Evolutionary conservation across 2,113 vertebrate species (phyloP).

Genomic region (Morone saxatilis): DNA sequence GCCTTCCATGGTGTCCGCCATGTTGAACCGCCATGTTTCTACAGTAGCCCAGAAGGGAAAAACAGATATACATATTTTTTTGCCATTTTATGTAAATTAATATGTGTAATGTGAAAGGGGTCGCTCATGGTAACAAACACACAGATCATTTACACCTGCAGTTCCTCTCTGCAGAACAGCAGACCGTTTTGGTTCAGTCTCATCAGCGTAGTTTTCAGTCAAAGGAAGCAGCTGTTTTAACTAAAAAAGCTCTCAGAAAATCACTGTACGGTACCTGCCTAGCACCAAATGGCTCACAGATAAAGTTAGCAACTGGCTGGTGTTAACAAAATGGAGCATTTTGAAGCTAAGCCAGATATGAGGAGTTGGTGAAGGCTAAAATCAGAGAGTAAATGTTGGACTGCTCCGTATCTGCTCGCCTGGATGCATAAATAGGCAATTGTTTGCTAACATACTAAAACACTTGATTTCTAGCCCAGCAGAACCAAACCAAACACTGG

Average conservation of each 20-base stretch:
- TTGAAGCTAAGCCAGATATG: background rate
- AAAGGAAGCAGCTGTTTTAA: no score
- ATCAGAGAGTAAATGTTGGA: background rate
- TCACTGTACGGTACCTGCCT: background rate
- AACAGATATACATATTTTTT: no score
- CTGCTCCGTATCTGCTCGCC: background rate
- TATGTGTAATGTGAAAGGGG: no score
- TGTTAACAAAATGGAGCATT: background rate
- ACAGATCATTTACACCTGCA: background rate
- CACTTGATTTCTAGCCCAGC: no score
- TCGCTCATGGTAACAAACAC: no score
- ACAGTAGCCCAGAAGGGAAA: no score
- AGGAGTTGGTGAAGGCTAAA: background rate
- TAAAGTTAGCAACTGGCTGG: background rate
- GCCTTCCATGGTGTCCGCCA: no score
- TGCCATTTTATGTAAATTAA: no score
- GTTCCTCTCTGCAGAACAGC: background rate
- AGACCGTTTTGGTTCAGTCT: background rate
- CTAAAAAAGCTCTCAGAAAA: background rate
- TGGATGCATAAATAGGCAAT: no score
- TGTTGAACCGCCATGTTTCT: no score
- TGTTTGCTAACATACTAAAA: no score
- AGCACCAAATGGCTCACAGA: background rate
- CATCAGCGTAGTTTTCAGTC: background rate
- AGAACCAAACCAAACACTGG: no score